These are phyloP conservation scores for Hydrotaea diabolus DNA, from an alignment of 2,888 invertebrate genomes.

Conservation along the genomic window DNA sequence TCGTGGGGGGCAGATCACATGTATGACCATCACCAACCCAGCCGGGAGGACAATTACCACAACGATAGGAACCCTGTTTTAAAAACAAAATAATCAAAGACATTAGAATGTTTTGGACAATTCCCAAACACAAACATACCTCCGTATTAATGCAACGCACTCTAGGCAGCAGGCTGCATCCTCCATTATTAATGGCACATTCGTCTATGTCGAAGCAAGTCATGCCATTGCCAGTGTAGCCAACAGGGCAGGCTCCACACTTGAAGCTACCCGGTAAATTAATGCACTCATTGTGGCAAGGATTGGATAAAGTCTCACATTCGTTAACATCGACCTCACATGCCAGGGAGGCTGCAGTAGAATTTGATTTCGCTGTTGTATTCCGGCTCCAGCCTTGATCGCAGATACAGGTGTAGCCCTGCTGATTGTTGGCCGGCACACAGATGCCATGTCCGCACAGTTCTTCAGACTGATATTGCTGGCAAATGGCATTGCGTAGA, in stretches of 20 bases:
- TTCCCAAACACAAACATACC: slow-evolving; percentile 78
- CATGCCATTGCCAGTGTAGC: slow-evolving; percentile 93
- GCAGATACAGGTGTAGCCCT: slow-evolving; percentile 89
- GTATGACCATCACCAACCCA: slow-evolving; percentile 91
- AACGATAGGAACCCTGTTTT: slow-evolving; percentile 92
- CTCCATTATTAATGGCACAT: slow-evolving; percentile 91
- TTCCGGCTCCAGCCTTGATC: slow-evolving; percentile 94
- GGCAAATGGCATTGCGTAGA: slow-evolving; percentile 87
- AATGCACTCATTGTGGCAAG: slow-evolving; percentile 92
- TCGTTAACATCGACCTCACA: slow-evolving; percentile 94
- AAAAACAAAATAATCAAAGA: not conserved
- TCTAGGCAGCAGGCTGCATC: slow-evolving; percentile 90
- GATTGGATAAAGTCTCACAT: slow-evolving; percentile 86
- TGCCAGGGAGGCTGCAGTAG: slow-evolving; percentile 75
- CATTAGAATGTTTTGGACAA: too few relatives aligned
- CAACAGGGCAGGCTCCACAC: slow-evolving; percentile 93
- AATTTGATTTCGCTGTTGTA: slow-evolving; percentile 82
- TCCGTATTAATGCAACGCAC: slow-evolving; percentile 94
- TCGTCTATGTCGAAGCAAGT: slow-evolving; percentile 94
- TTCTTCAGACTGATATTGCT: slow-evolving; percentile 85
- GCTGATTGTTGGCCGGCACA: slow-evolving; percentile 84
- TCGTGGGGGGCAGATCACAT: slow-evolving; percentile 81
- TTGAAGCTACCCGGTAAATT: slow-evolving; percentile 94
- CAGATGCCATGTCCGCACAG: slow-evolving; percentile 95
- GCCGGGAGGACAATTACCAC: slow-evolving; percentile 93